A percentile compares a stretch with the other conserved stretches of the same genome.
These are phyloP conservation scores for Asbolus verrucosus DNA, from an alignment of 1,140 invertebrate genomes.

Conservation along the genomic window DNA sequence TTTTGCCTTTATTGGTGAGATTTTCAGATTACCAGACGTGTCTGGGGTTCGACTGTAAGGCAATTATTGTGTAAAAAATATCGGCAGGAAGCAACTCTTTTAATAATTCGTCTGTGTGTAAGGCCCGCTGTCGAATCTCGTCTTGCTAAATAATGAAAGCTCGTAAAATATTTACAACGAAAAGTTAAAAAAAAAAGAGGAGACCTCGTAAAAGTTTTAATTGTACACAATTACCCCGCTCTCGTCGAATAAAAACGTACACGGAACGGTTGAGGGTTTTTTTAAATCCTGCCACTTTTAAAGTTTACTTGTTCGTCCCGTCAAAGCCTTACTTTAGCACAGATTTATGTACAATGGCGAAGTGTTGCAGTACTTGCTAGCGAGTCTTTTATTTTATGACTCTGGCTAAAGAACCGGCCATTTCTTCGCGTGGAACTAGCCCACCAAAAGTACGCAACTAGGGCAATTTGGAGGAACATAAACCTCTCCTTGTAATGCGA, in stretches of 20 bases:
- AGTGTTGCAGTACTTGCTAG: slow-evolving; percentile 22
- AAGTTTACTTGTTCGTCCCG: slow-evolving; percentile 22
- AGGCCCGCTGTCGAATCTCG: neutral
- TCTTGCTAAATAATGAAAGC: slow-evolving; percentile 1
- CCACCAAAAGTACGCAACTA: too few species aligned
- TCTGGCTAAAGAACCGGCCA: neutral
- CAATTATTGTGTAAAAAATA: neutral
- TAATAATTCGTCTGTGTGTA: neutral
- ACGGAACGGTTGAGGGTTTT: slow-evolving; percentile 9
- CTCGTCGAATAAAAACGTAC: neutral
- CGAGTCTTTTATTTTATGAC: slow-evolving; percentile 16
- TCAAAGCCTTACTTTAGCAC: slow-evolving; percentile 16
- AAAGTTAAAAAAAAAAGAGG: slow-evolving; percentile 3
- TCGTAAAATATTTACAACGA: neutral
- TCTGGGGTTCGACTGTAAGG: neutral
- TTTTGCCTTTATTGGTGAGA: neutral
- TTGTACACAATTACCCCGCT: slow-evolving; percentile 20
- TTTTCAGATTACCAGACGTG: neutral
- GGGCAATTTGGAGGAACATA: neutral
- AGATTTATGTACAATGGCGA: slow-evolving; percentile 39
- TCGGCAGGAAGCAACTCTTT: too few species aligned
- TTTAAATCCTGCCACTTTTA: slow-evolving; percentile 32
- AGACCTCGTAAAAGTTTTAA: slow-evolving; percentile 27
- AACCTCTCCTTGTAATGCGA: too few species aligned
- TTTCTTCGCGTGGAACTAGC: neutral